Evolutionary conservation across 2,113 vertebrate genomes (phyloP), one percentile per base, ranked within the genome.

Genomic region (Ophthalmolycus amberensis): DNA sequence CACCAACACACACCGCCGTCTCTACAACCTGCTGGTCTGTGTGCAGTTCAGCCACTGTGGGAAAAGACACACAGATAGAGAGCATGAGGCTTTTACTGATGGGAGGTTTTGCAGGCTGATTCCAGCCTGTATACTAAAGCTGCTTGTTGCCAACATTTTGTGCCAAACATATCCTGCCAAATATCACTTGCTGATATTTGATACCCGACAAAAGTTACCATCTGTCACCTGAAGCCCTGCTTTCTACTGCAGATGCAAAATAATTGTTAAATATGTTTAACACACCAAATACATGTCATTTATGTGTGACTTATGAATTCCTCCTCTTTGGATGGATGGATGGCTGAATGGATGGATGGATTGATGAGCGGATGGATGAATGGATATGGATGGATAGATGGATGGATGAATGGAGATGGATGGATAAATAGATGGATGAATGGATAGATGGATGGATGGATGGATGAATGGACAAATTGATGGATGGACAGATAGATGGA

Each of bases 1-100:
- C 78, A 42, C 52, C 77, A 20, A 71, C 79, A 79, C 81, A 85
- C 60, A 89, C 29, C 2, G 59, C 60, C 2, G 59, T 77, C 74
- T 71, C 73, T 0, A 32, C 62, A 9, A 16, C 29, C 73, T 84
- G 80, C 27, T 29, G 58, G 29, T 80, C 50, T 52, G 27, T 63
- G 15, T 65, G 48, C 1, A 9, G 20, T 46, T 54, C 32, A 63
- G 58, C 71, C 46, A 63, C 85, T 83, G 76, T 27, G 66, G 66
- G 40, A 11, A 44, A 48, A 80, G 5, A 71, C 20, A 83, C 16
- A 42, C 37, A 59, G 14, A 72, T 0, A 38, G 3, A 54, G 0
- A 29, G 15, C 46, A 42, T 9, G 10, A 16, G 32, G 16, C 44
- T 4, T 71, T 71, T 12, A n/a, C n/a, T 54, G 25, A 54, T 25